Percentiles rank a stretch among this genome's conserved stretches.
These are phyloP conservation scores for Punctoribates punctum DNA, from an alignment of 2,888 invertebrate species.

Conservation along the genomic window DNA sequence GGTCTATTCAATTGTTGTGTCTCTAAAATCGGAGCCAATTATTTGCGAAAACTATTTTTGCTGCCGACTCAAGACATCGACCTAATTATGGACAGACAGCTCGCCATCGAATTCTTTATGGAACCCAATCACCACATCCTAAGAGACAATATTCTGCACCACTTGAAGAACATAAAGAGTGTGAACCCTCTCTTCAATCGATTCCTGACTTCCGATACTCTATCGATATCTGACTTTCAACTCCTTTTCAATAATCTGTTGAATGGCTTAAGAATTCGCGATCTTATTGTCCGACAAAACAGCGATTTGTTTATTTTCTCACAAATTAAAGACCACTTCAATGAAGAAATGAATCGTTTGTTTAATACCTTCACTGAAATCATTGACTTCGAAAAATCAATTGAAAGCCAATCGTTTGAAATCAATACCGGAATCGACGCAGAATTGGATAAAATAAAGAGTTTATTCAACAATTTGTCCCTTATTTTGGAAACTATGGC, in stretches of 20 bases:
- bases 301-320: not conserved
- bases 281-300: not conserved
- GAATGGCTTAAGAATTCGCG: constrained; percentile 12
- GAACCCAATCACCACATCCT: not conserved
- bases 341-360: constrained; percentile 20
- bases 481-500: not conserved
- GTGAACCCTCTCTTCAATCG: constrained; percentile 29
- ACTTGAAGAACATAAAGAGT: constrained; percentile 36
- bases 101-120: constrained; percentile 49
- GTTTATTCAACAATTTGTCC: constrained; percentile 18
- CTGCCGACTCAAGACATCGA: constrained; percentile 66
- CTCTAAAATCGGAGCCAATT: constrained; percentile 68
- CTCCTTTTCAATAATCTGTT: constrained; percentile 23
- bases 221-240: constrained; percentile 21
- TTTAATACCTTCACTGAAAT: not conserved
- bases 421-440: constrained; percentile 40
- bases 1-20: constrained; percentile 52
- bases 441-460: constrained; percentile 39
- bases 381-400: constrained; percentile 35
- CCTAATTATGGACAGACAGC: constrained; percentile 61
- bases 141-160: not conserved
- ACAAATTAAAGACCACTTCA: constrained; percentile 5
- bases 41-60: constrained; percentile 63
- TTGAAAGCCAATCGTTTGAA: constrained; percentile 32
- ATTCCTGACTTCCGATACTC: not conserved